Percentiles rank a stretch among this genome's conserved stretches.
Conservation (phyloP, 2,888 invertebrate genomes). For the Heliconius hortense region DNA sequence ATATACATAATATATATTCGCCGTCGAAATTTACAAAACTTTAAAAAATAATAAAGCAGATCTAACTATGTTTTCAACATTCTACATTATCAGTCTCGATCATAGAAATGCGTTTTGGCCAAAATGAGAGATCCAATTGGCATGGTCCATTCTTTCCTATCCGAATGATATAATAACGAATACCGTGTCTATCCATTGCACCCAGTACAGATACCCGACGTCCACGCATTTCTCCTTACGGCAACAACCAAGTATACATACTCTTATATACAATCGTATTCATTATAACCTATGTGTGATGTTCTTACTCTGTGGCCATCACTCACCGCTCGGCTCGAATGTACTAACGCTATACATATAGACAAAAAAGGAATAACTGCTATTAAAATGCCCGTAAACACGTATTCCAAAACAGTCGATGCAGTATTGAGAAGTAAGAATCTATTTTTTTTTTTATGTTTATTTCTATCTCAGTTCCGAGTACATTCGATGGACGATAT, state of each 20-base stretch:
- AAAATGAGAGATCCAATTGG: slow-evolving; percentile 74
- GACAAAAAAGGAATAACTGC: background rate
- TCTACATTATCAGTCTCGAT: slow-evolving; percentile 80
- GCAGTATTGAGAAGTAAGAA: no score
- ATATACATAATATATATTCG: slow-evolving; percentile 58
- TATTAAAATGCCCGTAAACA: background rate
- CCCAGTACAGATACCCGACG: slow-evolving; percentile 70
- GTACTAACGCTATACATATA: background rate
- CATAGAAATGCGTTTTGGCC: slow-evolving; percentile 79
- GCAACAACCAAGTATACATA: slow-evolving; percentile 33
- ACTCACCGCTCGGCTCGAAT: background rate
- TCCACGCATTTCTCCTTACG: slow-evolving; percentile 36
- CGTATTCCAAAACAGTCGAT: no score
- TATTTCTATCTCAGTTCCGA: background rate
- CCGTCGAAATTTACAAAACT: slow-evolving; percentile 68
- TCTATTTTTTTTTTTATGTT: no score
- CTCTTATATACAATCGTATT: slow-evolving; percentile 37
- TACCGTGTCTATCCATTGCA: slow-evolving; percentile 57
- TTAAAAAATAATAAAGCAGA: slow-evolving; percentile 78
- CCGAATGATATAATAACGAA: slow-evolving; percentile 55
- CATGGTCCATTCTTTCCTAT: slow-evolving; percentile 58
- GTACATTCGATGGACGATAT: slow-evolving; percentile 13
- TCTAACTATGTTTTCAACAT: slow-evolving; percentile 76
- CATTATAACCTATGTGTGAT: slow-evolving; percentile 32
- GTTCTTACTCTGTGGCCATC: slow-evolving; percentile 17